Evolutionary conservation across 1,140 invertebrate genomes (phyloP).

Genomic region (Battus philenor): DNA sequence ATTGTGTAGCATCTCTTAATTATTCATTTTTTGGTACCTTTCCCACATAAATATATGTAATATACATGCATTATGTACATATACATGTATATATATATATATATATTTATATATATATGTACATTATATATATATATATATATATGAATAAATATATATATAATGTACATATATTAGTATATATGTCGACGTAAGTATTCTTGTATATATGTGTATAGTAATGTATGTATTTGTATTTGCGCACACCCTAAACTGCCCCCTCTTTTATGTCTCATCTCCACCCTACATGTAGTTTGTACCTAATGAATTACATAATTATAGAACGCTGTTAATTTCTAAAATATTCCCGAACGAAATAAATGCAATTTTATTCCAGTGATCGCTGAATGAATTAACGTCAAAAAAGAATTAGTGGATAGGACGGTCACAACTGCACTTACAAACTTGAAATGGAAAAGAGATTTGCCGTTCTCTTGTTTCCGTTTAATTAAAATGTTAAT

Average conservation of each 20-base stretch:
- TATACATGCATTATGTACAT: no score
- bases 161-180: no score
- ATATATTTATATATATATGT: no score
- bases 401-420: conserved; percentile 8
- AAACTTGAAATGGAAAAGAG: conserved; percentile 46
- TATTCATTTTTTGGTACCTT: no score
- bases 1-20: no score
- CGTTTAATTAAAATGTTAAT: conserved; percentile 63
- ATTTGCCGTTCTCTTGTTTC: conserved; percentile 54
- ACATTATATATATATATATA: no score
- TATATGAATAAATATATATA: no score
- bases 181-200: no score
- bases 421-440: conserved; percentile 26
- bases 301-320: background rate
- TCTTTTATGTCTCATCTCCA: background rate
- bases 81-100: no score
- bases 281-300: background rate
- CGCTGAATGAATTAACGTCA: conserved; percentile 1
- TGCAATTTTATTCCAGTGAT: conserved; percentile 3
- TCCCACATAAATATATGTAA: no score
- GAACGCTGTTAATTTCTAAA: background rate
- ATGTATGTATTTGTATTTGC: no score
- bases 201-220: no score
- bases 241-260: background rate
- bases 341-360: background rate